Evolutionary conservation across 2,113 vertebrate species (phyloP), one percentile per base, ranked within the genome.

Genomic region (Heterocephalus glaber): DNA sequence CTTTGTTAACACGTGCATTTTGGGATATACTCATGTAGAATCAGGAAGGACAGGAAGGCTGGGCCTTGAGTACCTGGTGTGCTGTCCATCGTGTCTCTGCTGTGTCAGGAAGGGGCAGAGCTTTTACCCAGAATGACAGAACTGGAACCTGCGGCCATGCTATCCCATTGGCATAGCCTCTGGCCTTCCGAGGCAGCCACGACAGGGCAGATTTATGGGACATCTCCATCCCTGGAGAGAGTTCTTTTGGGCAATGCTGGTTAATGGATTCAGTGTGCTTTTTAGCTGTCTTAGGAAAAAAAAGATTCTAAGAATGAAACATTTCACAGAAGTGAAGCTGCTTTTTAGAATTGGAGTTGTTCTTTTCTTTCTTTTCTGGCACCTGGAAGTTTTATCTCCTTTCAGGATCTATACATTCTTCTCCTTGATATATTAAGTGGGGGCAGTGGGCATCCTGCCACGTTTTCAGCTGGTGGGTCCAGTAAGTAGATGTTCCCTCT

Each of bases 191-290:
- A 81, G 72, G 56, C 74, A 3, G 8, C 12, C 0, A 11, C 3
- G n/a, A 16, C 14, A 1, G 5, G 68, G 65, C 47, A 35, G n/a
- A 8, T 26, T 7, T 12, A 6, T 14, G 20, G 65, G 58, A 11
- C 8, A 0, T 24, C n/a, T 38, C n/a, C 8, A 1, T 81, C 52
- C 1, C 20, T 8, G 3, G 54, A 22, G 44, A 22, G 10, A 14
- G 8, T 2, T 33, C 6, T 8, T 0, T 5, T 0, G 26, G 85
- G 1, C 3, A 1, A 19, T 7, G 2, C 38, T 4, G 30, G 16
- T 54, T 6, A 3, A 5, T 38, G 30, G 63, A 16, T 7, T 22
- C 9, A 0, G 0, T 1, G 33, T 70, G 82, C 76, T 56, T 19
- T 49, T 61, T 44, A 4, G 1, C 24, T 8, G 47, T 83, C 47